Evolutionary conservation across 2,888 invertebrate genomes (phyloP), one percentile per base, ranked within the genome.

Genomic region (Coleophora deauratella): DNA sequence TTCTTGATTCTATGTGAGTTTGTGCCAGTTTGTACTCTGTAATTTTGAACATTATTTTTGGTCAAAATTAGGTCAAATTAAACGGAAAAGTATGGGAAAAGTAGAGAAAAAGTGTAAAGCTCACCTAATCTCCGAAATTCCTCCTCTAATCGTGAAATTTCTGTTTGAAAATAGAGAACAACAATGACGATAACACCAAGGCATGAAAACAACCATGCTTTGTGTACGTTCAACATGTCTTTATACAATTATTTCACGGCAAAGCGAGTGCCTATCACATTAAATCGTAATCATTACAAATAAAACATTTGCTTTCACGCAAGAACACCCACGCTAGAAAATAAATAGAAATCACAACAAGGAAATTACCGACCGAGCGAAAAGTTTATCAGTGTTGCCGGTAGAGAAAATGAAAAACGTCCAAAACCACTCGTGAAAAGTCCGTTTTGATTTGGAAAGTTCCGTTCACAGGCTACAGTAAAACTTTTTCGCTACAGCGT

Each of bases 191-290:
- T 65, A 66, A 78, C 67, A 66, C 80, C 72, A 42, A 85, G 61
- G 62, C 76, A 77, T 41, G 77, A 74, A 60, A 84, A 70, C 48
- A 85, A 58, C 73, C 80, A 84, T 66, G 82, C 59, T 67, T 81
- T 84, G 58, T 81, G 76, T 48, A 82, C 56, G 70, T 80, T 82
- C 66, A 76, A 76, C 85, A 85, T 84, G 65, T 68, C 70, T 68
- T 56, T 52, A 55, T 57, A 55, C 54, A 49, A 48, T 52, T 59
- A 59, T 55, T 57, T 69, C 64, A 71, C 59, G 56, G 60, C 55
- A 55, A 58, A 59, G 59, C 55, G 62, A 63, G 59, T 62, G 70
- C 10, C 66, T 72, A 65, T 47, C 64, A 67, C 72, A 62, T 71
- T 70, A 65, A 59, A 62, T 54, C 51, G 54, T 55, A 66, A 66